A percentile compares a stretch with the other conserved stretches of the same genome.
Conservation (phyloP, 2,113 vertebrate genomes). For the Brachyhypopomus occidentalis region DNA sequence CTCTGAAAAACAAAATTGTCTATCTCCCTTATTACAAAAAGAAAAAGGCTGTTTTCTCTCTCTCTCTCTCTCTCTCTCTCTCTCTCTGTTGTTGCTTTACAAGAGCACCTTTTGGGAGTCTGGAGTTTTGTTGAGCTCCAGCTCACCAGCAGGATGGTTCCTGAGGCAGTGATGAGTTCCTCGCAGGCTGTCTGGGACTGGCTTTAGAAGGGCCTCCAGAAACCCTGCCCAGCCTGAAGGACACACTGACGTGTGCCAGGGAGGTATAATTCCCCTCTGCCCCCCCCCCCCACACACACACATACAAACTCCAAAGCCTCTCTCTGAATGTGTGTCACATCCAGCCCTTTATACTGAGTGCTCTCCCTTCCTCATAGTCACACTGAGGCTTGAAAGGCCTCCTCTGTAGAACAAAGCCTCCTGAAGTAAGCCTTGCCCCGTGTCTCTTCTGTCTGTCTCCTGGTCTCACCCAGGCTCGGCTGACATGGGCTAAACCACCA, state of each 20-base stretch:
- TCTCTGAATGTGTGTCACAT: constrained; percentile 57
- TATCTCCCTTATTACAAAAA: not conserved
- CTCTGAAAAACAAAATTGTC: constrained; percentile 5
- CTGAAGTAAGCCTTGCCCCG: constrained; percentile 47
- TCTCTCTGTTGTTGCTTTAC: not conserved
- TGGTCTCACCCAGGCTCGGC: constrained; percentile 15
- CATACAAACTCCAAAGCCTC: not conserved
- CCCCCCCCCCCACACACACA: not conserved
- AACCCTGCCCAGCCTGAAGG: constrained; percentile 51
- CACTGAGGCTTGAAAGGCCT: constrained; percentile 56
- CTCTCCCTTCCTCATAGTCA: constrained; percentile 27
- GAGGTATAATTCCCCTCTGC: not conserved
- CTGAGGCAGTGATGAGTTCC: constrained; percentile 44
- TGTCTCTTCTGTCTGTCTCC: constrained; percentile 35
- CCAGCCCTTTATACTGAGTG: constrained; percentile 48
- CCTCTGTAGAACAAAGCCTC: constrained; percentile 61
- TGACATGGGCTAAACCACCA: constrained; percentile 14
- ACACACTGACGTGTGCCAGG: constrained; percentile 45
- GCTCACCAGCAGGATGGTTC: constrained; percentile 30
- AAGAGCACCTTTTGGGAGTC: constrained; percentile 10
- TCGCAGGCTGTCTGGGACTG: constrained; percentile 26
- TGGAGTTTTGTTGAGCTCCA: constrained; percentile 29
- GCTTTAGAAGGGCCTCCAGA: constrained; percentile 36
- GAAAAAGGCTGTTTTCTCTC: not conserved
- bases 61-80: not conserved